Conservation (phyloP, 2,888 invertebrate species). For the Achlya flavicornis region DNA sequence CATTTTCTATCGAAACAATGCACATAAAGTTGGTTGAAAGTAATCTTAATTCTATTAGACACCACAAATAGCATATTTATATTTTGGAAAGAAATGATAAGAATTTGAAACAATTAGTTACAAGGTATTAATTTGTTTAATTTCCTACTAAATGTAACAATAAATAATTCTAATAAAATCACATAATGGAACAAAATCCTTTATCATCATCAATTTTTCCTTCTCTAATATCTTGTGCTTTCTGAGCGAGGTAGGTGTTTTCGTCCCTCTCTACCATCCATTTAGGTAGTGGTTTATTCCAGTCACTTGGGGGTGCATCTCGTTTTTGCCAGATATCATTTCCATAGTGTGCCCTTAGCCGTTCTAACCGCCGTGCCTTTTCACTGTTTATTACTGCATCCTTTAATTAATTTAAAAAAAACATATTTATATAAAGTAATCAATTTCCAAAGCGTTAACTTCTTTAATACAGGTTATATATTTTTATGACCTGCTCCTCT, state of each 20-base stretch:
- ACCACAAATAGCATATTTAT: too few species aligned
- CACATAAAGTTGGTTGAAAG: too few species aligned
- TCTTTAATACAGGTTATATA: too few species aligned
- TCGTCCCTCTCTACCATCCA: conserved; percentile 88
- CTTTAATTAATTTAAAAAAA: conserved; percentile 60
- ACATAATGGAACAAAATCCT: conserved; percentile 68
- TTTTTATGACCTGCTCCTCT: too few species aligned
- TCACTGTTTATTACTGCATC: conserved; percentile 89
- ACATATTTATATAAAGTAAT: too few species aligned
- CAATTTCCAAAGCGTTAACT: too few species aligned
- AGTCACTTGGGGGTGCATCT: conserved; percentile 89
- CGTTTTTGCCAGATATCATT: conserved; percentile 93
- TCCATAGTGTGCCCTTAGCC: conserved; percentile 86
- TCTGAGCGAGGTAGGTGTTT: conserved; percentile 85
- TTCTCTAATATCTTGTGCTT: conserved; percentile 85
- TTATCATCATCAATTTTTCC: conserved; percentile 52
- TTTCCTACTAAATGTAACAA: conserved; percentile 26
- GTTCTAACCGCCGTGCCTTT: conserved; percentile 83
- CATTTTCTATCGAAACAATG: too few species aligned
- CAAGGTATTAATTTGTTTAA: conserved; percentile 25
- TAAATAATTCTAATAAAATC: conserved; percentile 30
- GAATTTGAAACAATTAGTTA: conserved; percentile 20
- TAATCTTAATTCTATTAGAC: too few species aligned
- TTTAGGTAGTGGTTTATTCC: conserved; percentile 92
- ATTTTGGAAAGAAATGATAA: conserved; percentile 10